Conservation (phyloP, 1,140 invertebrate species). For the Brachionus manjavacas region DNA sequence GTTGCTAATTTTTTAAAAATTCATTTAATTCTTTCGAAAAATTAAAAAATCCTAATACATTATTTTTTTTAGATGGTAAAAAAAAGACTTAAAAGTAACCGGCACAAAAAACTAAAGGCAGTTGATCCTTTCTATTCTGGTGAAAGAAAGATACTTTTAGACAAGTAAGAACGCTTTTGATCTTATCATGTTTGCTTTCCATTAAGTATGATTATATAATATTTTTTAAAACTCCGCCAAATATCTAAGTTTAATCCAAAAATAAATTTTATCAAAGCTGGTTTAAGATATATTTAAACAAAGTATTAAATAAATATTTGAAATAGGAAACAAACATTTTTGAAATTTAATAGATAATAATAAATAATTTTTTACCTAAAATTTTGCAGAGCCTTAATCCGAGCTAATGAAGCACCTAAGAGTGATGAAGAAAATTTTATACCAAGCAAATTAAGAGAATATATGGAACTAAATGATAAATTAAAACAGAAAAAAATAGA, state of each 20-base stretch:
- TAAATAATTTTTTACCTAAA: neutral
- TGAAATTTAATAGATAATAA: too few relatives aligned
- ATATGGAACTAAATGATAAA: neutral
- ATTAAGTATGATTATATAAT: too few relatives aligned
- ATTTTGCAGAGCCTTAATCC: neutral
- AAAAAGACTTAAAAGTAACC: conserved; percentile 49
- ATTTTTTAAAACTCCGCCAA: neutral
- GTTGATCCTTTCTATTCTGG: conserved; percentile 47
- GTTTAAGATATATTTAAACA: neutral
- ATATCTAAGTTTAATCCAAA: neutral
- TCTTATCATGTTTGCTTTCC: too few relatives aligned
- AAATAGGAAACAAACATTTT: too few relatives aligned
- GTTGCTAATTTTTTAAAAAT: neutral
- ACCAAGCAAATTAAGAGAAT: conserved; percentile 25
- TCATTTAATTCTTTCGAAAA: neutral
- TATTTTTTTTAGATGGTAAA: conserved; percentile 46
- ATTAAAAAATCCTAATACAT: too few relatives aligned
- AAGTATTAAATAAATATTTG: too few relatives aligned
- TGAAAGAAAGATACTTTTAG: conserved; percentile 44
- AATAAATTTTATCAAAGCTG: neutral
- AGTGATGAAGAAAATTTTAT: neutral
- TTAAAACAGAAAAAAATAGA: neutral
- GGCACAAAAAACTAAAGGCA: conserved; percentile 50
- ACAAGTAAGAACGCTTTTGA: neutral
- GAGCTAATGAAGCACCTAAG: conserved; percentile 30